Percentiles rank a stretch among this genome's conserved stretches.
Evolutionary conservation across 2,888 invertebrate species (phyloP).

Genomic region (Chloroclystis v-ata): DNA sequence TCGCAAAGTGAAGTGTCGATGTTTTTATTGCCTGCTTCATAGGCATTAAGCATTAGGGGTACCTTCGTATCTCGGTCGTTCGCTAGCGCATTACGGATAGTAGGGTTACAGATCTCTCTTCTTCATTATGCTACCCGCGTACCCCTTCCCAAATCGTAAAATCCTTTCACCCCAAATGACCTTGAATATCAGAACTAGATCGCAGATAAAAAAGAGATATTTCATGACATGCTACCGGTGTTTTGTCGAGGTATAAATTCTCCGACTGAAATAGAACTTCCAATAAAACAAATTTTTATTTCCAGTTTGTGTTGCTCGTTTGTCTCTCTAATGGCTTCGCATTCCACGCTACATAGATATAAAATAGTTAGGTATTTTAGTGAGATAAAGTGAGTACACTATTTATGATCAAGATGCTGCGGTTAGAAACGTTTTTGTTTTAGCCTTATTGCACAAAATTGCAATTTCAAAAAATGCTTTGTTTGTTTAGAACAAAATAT

Average conservation of each 20-base stretch:
- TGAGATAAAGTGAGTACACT: conserved; percentile 30
- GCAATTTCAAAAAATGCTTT: too few relatives aligned
- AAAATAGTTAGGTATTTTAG: conserved; percentile 33
- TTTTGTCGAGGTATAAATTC: conserved; percentile 34
- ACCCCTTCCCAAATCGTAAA: conserved; percentile 45
- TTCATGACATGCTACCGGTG: conserved; percentile 37
- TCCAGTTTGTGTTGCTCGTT: conserved; percentile 30
- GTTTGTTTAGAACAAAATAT: too few relatives aligned
- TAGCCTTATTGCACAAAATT: conserved; percentile 9
- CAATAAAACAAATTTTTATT: conserved; percentile 33
- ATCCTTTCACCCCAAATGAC: conserved; percentile 46
- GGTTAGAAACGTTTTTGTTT: conserved; percentile 18
- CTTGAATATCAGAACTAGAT: conserved; percentile 48
- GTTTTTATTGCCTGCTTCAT: conserved; percentile 24
- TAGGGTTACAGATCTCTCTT: conserved; percentile 38
- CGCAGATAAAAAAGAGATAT: conserved; percentile 43
- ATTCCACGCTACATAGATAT: conserved; percentile 31
- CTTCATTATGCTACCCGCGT: conserved; percentile 45
- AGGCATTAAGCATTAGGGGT: conserved; percentile 31
- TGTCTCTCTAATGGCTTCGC: conserved; percentile 32
- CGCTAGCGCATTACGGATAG: conserved; percentile 39
- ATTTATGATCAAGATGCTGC: conserved; percentile 29
- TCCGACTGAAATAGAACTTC: conserved; percentile 25
- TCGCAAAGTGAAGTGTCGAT: conserved; percentile 20
- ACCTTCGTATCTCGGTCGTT: conserved; percentile 39